Base-by-base conservation (phyloP, 2,797 vertebrate genomes). In the Siniperca scherzeri region DNA sequence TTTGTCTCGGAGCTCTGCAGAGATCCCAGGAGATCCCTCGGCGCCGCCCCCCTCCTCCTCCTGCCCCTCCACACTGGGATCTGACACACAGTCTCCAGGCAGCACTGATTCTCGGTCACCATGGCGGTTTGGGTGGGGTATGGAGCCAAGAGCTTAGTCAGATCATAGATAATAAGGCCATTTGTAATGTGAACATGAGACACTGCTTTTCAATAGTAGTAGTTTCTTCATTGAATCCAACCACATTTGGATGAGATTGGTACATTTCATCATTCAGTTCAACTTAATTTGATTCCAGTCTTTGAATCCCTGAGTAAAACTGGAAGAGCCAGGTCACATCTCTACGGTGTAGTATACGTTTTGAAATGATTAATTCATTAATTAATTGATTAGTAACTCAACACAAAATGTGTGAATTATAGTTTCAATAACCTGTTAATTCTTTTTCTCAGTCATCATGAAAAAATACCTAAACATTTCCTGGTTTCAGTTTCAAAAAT, bases 1-100 rank as follows among this genome's bases (percentile, higher is more conserved):
- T 94, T 95, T 95, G 94, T 94, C 82, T 90, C 3, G 14, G 69
- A 91, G 86, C 77, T 90, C 53, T 8, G 61, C 14, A 17, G 86
- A 75, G 82, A 91, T 92, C 89, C 87, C 89, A 82, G 85, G 86
- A 87, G 91, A 92, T 89, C 82, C 81, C 36, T 61, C 52, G 52
- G 81, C 70, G 59, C 84, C 85, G 7, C 82, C 75, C 38, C 33
- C 78, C 69, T 21, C 7, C 65, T 17, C 36, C 65, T 53, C 42
- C 61, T 30, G 33, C 81, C 56, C 44, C 75, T 67, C 77, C 69
- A 57, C 80, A 53, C 67, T 61, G 72, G 83, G 90, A 89, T 87
- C 86, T 90, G 88, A 92, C 87, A 78, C 72, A 86, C 53, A 89
- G 82, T 90, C 88, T 90, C 81, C 86, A 84, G 82, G 70, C 89